Base-by-base conservation (phyloP, 53 echinoderm and acorn worm species). In the Hippasteria phrygiana region DNA sequence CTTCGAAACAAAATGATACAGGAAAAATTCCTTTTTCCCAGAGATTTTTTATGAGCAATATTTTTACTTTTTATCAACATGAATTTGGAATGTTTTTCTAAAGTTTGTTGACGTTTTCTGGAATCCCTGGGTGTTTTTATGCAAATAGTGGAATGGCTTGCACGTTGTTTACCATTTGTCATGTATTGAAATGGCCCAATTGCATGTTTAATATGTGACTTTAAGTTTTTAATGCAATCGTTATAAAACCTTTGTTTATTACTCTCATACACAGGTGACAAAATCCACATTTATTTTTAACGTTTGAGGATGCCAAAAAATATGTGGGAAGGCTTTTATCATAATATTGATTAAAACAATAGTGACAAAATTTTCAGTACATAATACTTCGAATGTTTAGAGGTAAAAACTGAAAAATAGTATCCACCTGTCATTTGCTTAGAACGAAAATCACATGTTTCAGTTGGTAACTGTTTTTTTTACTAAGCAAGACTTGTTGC, bases 11-110 rank as follows among this genome's bases (percentile, higher is more conserved):
- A 63, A 22, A 41, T 9, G 29, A 63, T 5, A 59, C 12, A 14
- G 33, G 27, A 43, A 62, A 71, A 29, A 3, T 48, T 48, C 50
- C 45, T 70, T 85, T 33, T 71, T 71, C 31, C 43, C 85, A 41
- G 47, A 10, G 13, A 22, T 28, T 69, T 69, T 85, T 85, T 51
- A 85, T 51, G 64, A 85, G 85, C 85, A 85, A 85, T 85, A 85
- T 85, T 85, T 85, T 85, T 85, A 85, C 70, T 85, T 71, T 85
- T 85, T 85, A 85, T 85, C 51, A 69, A 78, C 18, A 73, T 73
- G 63, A 82, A 85, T 47, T 85, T 69, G 85, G 48, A 69, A 36
- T 85, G 64, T 65, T 81, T 42, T 63, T 51, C 29, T 50, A 3
- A 20, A 85, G 36, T 71, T 85, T 24, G 71, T 48, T 66, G 45